phyloP scores from a whole-genome alignment of 2,113 vertebrate species.

The Tragelaphus scriptus region DNA sequence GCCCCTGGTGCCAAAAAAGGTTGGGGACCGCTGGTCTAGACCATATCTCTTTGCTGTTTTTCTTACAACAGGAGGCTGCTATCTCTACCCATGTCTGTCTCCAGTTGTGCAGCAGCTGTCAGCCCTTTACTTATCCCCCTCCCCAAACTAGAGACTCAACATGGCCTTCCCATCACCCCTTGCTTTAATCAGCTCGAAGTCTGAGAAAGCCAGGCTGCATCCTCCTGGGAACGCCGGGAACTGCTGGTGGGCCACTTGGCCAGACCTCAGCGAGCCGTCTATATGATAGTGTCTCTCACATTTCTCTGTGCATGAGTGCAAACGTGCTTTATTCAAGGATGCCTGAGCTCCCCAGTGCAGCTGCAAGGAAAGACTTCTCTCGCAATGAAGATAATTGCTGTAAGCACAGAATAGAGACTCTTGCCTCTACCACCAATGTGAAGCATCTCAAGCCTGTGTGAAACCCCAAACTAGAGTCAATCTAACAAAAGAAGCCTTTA shows the following conservation, averaged over 20 bases:
- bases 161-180: constrained; percentile 79
- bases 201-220: constrained; percentile 76
- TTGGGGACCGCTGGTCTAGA: neutral
- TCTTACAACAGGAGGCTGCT: constrained; percentile 57
- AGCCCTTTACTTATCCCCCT: constrained; percentile 66
- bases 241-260: constrained; percentile 72
- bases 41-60: constrained; percentile 44
- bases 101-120: constrained; percentile 82
- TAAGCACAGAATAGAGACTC: constrained; percentile 7
- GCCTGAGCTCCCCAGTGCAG: constrained; percentile 67
- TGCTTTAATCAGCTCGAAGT: constrained; percentile 81
- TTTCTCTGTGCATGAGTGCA: constrained; percentile 77
- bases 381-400: constrained; percentile 31
- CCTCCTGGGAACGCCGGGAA: constrained; percentile 76
- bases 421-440: neutral
- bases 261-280: constrained; percentile 76
- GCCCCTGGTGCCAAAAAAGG: neutral
- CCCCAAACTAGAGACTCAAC: constrained; percentile 73
- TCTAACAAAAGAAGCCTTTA: neutral
- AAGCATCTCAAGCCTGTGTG: neutral
- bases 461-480: neutral
- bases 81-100: constrained; percentile 64
- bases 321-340: constrained; percentile 65
- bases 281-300: constrained; percentile 77
- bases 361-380: constrained; percentile 62